Evolutionary conservation across 2,797 vertebrate genomes (phyloP), one percentile per base, ranked within the genome.

Genomic region (Chiroxiphia lanceolata): DNA sequence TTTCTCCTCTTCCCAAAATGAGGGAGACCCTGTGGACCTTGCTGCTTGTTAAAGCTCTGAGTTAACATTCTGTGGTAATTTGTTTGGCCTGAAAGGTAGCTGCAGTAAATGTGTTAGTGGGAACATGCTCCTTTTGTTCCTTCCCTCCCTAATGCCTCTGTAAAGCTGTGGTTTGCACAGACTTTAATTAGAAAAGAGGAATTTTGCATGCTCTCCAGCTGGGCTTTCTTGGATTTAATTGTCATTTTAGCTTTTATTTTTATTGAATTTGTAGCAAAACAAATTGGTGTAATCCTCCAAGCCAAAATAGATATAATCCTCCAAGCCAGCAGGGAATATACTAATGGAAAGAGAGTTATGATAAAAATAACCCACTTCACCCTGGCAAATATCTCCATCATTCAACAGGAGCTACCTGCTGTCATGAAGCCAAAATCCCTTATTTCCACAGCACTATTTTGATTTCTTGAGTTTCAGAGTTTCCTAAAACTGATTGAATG

Each of bases 221-320:
- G 95, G 77, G 90, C 51, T 92, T 89, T 95, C 89, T 95, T 93
- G 87, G 61, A 93, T 70, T 95, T 96, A 93, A 95, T 96, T 96
- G 91, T 96, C 91, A 67, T 95, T 96, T 95, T 77, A 95, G 78
- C 72, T 94, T 95, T 97, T 95, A 93, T 93, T 96, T 97, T 96
- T 83, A 96, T 96, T 95, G 93, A 93, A 94, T 92, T 94, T 95
- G 56, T 91, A 94, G 91, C 69, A 85, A 93, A 96, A 95, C 94
- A 96, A 95, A 90, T 93, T 87, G 86, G 83, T 93, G 81, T 95
- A 93, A 95, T 94, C 92, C 92, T 95, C 59, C 90, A 87, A 93
- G 74, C 81, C 93, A 94, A 94, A 95, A 94, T 11, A 84, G 85
- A 90, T 80, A 47, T 94, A 94, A 95, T 93, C 93, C 92, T 91